phyloP scores from a whole-genome alignment of 2,888 invertebrate species.

The Steinernema scapterisci region DNA sequence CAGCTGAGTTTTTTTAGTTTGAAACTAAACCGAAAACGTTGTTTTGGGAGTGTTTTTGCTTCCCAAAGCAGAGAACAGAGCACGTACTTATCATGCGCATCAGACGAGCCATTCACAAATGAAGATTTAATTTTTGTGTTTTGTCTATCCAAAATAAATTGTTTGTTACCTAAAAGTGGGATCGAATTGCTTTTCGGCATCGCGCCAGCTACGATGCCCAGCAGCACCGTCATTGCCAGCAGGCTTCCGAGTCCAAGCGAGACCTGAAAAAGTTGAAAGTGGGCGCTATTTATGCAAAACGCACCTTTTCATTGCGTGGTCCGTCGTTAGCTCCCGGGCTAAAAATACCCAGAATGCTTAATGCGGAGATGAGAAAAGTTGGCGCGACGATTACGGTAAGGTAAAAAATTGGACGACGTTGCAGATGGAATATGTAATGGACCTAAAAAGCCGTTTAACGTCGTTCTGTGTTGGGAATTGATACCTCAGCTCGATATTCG shows the following conservation, averaged over 20 bases:
- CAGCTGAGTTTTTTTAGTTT: too few species aligned
- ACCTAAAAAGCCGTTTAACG: conserved; percentile 40
- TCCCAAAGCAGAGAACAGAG: too few species aligned
- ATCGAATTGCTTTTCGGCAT: conserved; percentile 66
- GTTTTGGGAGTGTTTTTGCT: too few species aligned
- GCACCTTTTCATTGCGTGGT: conserved; percentile 62
- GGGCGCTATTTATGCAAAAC: not conserved
- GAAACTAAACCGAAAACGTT: too few species aligned
- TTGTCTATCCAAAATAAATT: not conserved
- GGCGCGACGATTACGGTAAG: conserved; percentile 67
- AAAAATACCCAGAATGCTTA: conserved; percentile 65
- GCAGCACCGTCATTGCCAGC: conserved; percentile 64
- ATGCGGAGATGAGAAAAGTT: conserved; percentile 62
- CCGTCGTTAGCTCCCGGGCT: conserved; percentile 62
- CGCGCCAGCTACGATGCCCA: conserved; percentile 56
- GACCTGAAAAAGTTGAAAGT: conserved; percentile 29
- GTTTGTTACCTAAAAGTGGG: conserved; percentile 53
- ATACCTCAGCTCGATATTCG: conserved; percentile 61
- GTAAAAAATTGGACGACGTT: conserved; percentile 63
- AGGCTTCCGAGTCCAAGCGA: conserved; percentile 43
- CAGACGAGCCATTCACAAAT: too few species aligned
- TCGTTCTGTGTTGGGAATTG: not conserved
- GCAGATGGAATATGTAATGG: conserved; percentile 62
- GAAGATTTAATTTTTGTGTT: too few species aligned
- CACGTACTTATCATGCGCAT: too few species aligned